Evolutionary conservation across 2,113 vertebrate species (phyloP), one percentile per base, ranked within the genome.

Genomic region (Boleophthalmus pectinirostris): DNA sequence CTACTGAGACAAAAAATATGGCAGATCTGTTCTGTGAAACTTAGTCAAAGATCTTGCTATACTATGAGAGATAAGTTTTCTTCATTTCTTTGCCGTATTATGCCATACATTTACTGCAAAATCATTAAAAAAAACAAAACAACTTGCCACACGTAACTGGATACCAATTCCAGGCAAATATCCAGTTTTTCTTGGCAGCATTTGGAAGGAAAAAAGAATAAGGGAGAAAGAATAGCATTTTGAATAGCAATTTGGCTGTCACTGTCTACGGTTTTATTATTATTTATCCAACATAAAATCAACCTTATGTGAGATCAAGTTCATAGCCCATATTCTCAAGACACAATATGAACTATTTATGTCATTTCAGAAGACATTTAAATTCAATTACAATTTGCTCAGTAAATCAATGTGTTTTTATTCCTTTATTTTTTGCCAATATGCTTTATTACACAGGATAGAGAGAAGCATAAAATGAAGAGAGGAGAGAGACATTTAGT

Each of bases 11-110:
- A 43, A 43, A 43, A 38, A 43, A 43, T 58, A 69, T 77, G 74
- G 74, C 49, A 69, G 66, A 85, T 43, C 38, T 43, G 8, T 87
- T n/a, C n/a, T n/a, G n/a, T 79, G 25, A 69, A 85, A 73, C 79
- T n/a, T n/a, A n/a, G n/a, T n/a, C n/a, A n/a, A 66, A 70, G 68
- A 12, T 25, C 7, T 78, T 76, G 72, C 45, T 77, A n/a, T 77
- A 68, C 66, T 65, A 70, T 63, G 47, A 51, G 10, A 72, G 21
- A 63, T 13, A n/a, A 64, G 20, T 65, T 76, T 72, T 23, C 70
- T 75, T 58, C 21, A 56, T 64, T 65, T 6, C 18, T 20, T 51
- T 51, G 18, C 5, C 7, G 0, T 18, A 80, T 82, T 57, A 80
- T 21, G 57, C 20, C 38, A 56, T 43, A 74, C 21, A 54, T 21